These are phyloP conservation scores for Argya squamiceps DNA, from an alignment of 2,797 vertebrate species.

Conservation along the genomic window DNA sequence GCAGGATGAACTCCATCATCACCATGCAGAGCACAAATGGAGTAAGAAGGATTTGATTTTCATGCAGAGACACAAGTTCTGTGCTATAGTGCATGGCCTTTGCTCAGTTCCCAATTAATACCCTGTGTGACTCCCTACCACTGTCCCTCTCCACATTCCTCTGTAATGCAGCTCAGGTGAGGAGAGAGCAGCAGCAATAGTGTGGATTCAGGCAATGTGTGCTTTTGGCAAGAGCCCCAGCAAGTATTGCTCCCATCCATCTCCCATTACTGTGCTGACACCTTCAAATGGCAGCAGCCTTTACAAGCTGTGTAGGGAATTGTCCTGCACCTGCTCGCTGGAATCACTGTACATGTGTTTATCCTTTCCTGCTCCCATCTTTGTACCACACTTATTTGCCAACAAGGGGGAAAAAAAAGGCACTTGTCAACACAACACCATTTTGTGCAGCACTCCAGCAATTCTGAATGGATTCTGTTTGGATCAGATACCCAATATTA, in stretches of 20 bases:
- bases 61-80: neutral
- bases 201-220: neutral
- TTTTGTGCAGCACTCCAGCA: neutral
- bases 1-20: neutral
- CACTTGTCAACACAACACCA: neutral
- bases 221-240: constrained; percentile 9
- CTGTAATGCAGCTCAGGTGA: neutral
- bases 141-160: neutral
- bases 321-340: neutral
- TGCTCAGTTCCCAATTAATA: neutral
- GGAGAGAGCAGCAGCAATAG: neutral
- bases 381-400: neutral
- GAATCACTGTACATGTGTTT: neutral
- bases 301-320: neutral
- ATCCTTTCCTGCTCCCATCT: neutral
- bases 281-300: neutral
- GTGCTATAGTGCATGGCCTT: neutral
- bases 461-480: neutral
- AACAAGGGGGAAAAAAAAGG: neutral
- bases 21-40: neutral
- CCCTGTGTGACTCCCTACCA: neutral
- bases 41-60: neutral
- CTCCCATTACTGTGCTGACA: neutral
- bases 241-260: constrained; percentile 12
- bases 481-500: neutral